Base-by-base conservation (phyloP, 2,888 invertebrate species). In the Drosophila leonis region DNA sequence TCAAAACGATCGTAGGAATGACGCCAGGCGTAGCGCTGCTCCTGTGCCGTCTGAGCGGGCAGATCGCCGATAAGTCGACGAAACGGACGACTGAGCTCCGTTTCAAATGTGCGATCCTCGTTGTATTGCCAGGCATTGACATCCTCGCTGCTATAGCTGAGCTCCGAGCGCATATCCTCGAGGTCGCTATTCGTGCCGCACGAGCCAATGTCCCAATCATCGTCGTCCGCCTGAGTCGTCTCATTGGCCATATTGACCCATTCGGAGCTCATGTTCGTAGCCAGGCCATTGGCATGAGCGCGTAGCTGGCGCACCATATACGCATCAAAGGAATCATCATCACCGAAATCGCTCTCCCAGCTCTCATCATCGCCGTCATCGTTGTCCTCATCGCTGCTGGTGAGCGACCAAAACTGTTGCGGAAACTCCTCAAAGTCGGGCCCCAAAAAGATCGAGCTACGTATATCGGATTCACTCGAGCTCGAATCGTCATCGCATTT, bases 101-200 rank as follows among this genome's bases (percentile, higher is more conserved):
- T 73, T 9, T 69, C 73, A 3, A 73, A 65, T 1, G 24, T 24
- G 4, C 44, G 68, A 57, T 73, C 73, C 24, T 62, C 73, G 5
- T 1, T n/a, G 4, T 33, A 46, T 13, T 65, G 56, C 73, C 73
- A 72, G 1, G n/a, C 41, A 15, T 64, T 35, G 1, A 52, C 18
- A 9, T 63, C 74, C 3, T 57, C 68, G 13, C 42, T 72, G 35
- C 12, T 41, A 8, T 5, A 18, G 29, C 48, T 57, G 0, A 44
- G 0, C 13, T 61, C 35, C 5, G 54, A 61, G 13, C 33, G n/a
- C 0, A 54, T 2, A 1, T 73, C 67, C 10, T 69, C 74, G 12
- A 18, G 8, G 0, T 63, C 62, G 10, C 15, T 55, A 0, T 41
- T n/a, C 0, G 49, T 49, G 27, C 49, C 68, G 15, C 60, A 56